phyloP scores from a whole-genome alignment of 2,113 vertebrate genomes.

The Eupsittula cactorum region DNA sequence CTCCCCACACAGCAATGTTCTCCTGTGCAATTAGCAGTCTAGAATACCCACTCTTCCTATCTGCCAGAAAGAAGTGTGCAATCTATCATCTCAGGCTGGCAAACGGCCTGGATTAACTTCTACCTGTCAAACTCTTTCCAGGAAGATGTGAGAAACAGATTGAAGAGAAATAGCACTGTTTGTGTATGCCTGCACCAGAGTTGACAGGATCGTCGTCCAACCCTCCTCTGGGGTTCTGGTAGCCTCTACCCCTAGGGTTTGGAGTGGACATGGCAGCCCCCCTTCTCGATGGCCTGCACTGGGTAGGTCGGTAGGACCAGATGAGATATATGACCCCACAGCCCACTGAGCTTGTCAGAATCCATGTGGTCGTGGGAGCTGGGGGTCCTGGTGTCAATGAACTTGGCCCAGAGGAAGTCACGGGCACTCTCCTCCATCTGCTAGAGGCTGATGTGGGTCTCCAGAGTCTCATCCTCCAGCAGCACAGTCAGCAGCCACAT shows the following conservation, averaged over 20 bases:
- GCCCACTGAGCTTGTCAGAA: conserved; percentile 78
- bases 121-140: neutral
- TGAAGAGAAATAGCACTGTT: neutral
- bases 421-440: conserved; percentile 87
- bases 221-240: neutral
- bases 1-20: neutral
- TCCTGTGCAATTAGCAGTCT: neutral
- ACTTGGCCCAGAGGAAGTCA: conserved; percentile 84
- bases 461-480: conserved; percentile 79
- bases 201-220: neutral
- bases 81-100: neutral
- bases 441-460: conserved; percentile 57
- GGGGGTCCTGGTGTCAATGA: conserved; percentile 35
- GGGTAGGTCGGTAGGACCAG: conserved; percentile 77
- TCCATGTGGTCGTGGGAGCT: conserved; percentile 75
- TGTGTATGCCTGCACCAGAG: neutral
- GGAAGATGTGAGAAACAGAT: neutral
- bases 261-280: conserved; percentile 41
- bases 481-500: conserved; percentile 88
- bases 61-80: neutral
- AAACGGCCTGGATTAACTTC: neutral
- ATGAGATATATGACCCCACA: conserved; percentile 86
- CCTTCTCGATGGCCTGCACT: conserved; percentile 62
- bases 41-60: neutral
- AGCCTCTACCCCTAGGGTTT: neutral